Evolutionary conservation across 2,888 invertebrate species (phyloP).

Genomic region (Leptinotarsa rubiginosa): DNA sequence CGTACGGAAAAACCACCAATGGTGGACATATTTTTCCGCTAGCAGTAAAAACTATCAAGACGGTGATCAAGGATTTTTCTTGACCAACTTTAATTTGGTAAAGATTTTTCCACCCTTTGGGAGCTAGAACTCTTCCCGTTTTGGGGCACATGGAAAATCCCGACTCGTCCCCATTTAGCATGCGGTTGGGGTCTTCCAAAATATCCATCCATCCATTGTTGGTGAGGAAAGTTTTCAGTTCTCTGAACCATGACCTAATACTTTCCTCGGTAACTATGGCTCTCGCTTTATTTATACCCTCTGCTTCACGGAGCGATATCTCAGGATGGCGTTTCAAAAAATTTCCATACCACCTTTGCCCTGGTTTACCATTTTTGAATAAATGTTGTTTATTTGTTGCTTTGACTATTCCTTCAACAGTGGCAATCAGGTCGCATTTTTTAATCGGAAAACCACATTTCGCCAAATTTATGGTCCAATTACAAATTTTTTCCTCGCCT

Average conservation of each 20-base stretch:
- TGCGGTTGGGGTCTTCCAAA: conserved; percentile 47
- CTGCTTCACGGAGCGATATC: conserved; percentile 49
- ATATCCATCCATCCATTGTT: conserved; percentile 13
- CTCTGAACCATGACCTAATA: conserved; percentile 25
- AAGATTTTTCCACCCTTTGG: conserved; percentile 45
- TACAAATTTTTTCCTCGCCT: conserved; percentile 51
- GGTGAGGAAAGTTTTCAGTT: conserved; percentile 20
- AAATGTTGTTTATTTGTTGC: conserved; percentile 27
- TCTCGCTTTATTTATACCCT: conserved; percentile 53
- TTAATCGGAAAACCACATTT: conserved; percentile 58
- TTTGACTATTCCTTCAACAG: conserved; percentile 50
- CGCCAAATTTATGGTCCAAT: conserved; percentile 50
- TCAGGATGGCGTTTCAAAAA: conserved; percentile 54
- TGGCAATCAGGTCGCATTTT: conserved; percentile 52
- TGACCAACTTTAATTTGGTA: conserved; percentile 42
- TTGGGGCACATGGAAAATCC: conserved; percentile 55
- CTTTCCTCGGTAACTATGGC: conserved; percentile 49
- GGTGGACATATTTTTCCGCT: conserved; percentile 33
- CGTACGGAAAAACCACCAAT: conserved; percentile 46
- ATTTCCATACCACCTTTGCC: conserved; percentile 50
- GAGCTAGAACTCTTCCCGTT: conserved; percentile 42
- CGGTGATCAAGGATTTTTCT: conserved; percentile 23
- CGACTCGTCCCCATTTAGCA: conserved; percentile 58
- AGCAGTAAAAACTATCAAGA: conserved; percentile 20
- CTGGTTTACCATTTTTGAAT: conserved; percentile 37